phyloP scores from a whole-genome alignment of 2,888 invertebrate genomes.

The Eupsilia transversa region DNA sequence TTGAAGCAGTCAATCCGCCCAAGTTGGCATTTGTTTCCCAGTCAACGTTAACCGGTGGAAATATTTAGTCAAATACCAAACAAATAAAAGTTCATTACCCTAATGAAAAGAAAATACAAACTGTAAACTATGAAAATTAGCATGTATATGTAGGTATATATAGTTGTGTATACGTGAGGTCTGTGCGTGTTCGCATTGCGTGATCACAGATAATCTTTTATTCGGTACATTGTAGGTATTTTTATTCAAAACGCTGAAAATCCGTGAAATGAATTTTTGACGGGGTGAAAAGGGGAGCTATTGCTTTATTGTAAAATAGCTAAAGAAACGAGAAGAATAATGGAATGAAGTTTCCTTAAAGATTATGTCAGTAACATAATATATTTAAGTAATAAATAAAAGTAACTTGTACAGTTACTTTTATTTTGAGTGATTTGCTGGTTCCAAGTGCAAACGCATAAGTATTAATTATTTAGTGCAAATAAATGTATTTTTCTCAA shows the following conservation, averaged over 20 bases:
- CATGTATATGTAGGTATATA: constrained; percentile 4
- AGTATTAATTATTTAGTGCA: background rate
- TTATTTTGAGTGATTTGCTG: background rate
- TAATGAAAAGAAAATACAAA: constrained; percentile 34
- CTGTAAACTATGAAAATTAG: constrained; percentile 29
- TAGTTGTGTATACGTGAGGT: constrained; percentile 9
- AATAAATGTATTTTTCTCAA: background rate
- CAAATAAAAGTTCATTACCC: constrained; percentile 47
- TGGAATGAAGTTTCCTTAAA: background rate
- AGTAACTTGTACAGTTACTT: no score
- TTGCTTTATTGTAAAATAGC: constrained; percentile 1
- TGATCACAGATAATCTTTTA: constrained; percentile 69
- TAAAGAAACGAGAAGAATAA: background rate
- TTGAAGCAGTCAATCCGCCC: background rate
- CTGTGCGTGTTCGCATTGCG: constrained; percentile 68
- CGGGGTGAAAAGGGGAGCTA: constrained; percentile 5
- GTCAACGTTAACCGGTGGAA: background rate
- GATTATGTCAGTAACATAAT: background rate
- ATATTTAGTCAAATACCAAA: constrained; percentile 38
- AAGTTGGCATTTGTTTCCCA: background rate
- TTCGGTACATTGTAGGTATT: constrained; percentile 55
- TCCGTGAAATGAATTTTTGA: constrained; percentile 24
- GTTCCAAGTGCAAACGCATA: background rate
- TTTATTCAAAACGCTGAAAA: constrained; percentile 50
- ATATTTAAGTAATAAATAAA: no score